Evolutionary conservation across 2,888 invertebrate species (phyloP).

Genomic region (Heliconius sara): DNA sequence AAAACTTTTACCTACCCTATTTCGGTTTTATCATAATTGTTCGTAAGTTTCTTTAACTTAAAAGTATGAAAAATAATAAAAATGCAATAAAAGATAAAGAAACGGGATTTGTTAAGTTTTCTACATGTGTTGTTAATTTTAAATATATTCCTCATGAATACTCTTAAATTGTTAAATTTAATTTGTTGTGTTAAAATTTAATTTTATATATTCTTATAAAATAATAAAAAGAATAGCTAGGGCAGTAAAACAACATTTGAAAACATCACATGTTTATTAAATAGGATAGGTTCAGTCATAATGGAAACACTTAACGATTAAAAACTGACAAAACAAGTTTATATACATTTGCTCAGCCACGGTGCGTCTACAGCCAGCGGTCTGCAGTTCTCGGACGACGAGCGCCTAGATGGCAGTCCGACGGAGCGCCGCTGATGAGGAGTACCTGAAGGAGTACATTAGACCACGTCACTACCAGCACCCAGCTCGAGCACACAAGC

Average conservation of each 20-base stretch:
- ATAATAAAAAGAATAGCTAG: background rate
- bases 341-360: slow-evolving; percentile 55
- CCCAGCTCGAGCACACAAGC: background rate
- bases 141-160: too few species aligned
- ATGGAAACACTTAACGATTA: slow-evolving; percentile 55
- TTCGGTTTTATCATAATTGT: too few species aligned
- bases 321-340: slow-evolving; percentile 57
- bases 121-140: too few species aligned
- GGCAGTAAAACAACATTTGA: slow-evolving; percentile 51
- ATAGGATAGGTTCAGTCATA: slow-evolving; percentile 63
- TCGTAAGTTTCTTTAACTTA: too few species aligned
- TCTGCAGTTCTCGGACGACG: background rate
- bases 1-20: too few species aligned
- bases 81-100: too few species aligned
- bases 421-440: slow-evolving; percentile 48
- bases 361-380: slow-evolving; percentile 25
- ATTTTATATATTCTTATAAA: too few species aligned
- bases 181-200: too few species aligned
- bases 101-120: too few species aligned
- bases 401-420: slow-evolving; percentile 13
- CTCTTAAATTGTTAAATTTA: too few species aligned
- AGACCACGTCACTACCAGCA: background rate
- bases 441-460: slow-evolving; percentile 51
- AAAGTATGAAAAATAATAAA: too few species aligned
- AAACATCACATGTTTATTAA: slow-evolving; percentile 66